Conservation (phyloP, 2,113 vertebrate genomes). For the Arvicanthis niloticus region DNA sequence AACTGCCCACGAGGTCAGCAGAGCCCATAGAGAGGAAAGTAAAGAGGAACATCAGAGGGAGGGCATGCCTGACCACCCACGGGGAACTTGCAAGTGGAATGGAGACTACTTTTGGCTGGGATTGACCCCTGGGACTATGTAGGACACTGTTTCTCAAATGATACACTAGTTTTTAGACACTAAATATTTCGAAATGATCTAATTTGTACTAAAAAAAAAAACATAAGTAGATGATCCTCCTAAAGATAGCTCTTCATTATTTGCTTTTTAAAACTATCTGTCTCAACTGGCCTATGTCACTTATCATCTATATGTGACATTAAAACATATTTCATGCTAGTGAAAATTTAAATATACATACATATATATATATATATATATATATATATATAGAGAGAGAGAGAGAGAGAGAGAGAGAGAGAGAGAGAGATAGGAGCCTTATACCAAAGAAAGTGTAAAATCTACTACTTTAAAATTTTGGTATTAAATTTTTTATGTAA, state of each 20-base stretch:
- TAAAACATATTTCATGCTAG: not conserved
- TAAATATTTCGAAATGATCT: conserved; percentile 65
- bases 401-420: too few species aligned
- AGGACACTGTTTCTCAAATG: conserved; percentile 42
- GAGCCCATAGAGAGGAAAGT: not conserved
- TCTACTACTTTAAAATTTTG: not conserved
- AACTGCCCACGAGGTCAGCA: not conserved
- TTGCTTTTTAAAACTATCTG: not conserved
- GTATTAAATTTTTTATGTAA: conserved; percentile 19
- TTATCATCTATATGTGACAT: not conserved
- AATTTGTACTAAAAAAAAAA: not conserved
- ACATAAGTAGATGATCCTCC: not conserved
- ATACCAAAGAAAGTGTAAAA: not conserved
- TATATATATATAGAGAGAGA: too few species aligned
- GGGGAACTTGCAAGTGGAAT: not conserved
- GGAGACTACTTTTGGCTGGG: conserved; percentile 36
- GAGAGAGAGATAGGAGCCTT: not conserved
- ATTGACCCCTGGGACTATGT: conserved; percentile 4
- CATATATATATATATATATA: too few species aligned
- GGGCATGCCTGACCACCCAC: not conserved
- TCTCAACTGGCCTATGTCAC: not conserved
- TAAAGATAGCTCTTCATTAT: not conserved
- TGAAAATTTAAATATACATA: not conserved
- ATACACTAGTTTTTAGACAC: conserved; percentile 7
- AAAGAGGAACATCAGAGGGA: not conserved